Percentiles rank a stretch among this genome's conserved stretches.
Conservation (phyloP, 2,113 vertebrate genomes). For the Cochlearius cochlearius region DNA sequence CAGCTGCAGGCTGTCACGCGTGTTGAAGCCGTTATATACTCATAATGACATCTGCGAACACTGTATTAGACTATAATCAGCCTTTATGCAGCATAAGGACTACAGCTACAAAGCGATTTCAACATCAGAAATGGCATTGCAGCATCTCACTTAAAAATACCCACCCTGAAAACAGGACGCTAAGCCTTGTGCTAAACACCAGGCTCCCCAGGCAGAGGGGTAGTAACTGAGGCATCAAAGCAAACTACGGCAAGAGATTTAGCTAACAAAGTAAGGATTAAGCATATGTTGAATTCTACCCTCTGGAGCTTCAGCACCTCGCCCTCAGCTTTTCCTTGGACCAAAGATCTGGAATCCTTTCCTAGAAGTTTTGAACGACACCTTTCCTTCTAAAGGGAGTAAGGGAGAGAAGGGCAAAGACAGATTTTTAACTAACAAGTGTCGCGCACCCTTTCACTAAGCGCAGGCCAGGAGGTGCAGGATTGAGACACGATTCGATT, state of each 20-base stretch:
- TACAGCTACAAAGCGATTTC: neutral
- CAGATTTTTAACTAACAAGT: neutral
- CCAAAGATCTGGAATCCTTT: neutral
- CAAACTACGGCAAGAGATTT: neutral
- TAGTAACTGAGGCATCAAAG: neutral
- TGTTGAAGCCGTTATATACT: neutral
- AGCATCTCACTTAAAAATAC: neutral
- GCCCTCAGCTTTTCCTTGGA: neutral
- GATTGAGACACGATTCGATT: neutral
- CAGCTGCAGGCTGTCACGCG: neutral
- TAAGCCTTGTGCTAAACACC: neutral
- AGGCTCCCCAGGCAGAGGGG: neutral
- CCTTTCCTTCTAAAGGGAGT: neutral
- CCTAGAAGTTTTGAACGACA: neutral
- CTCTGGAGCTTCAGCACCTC: neutral
- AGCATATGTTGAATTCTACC: neutral
- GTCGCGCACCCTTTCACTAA: accelerated
- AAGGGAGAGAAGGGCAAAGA: neutral
- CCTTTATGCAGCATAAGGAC: neutral
- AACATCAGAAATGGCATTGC: neutral
- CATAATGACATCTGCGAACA: neutral
- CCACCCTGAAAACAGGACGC: neutral
- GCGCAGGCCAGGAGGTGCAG: neutral
- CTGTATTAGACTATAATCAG: neutral
- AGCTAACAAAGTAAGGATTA: neutral